These are phyloP conservation scores for Oligia fasciuncula DNA, from an alignment of 2,888 invertebrate genomes.

Conservation along the genomic window DNA sequence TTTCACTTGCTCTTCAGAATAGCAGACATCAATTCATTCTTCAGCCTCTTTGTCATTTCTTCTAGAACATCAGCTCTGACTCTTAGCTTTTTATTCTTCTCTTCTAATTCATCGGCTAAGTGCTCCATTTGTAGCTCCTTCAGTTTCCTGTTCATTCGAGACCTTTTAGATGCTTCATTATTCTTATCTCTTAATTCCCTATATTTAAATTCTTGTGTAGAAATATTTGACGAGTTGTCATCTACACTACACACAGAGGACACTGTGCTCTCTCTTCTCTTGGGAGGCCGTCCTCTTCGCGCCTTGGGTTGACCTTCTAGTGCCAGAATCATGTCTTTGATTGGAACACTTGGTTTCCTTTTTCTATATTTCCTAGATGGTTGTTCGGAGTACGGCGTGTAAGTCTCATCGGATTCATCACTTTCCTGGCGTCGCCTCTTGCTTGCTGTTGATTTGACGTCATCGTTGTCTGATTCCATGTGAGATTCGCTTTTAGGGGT, in stretches of 20 bases:
- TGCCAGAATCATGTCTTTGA: conserved; percentile 85
- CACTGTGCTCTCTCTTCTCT: conserved; percentile 85
- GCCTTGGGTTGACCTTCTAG: conserved; percentile 84
- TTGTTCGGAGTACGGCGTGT: conserved; percentile 81
- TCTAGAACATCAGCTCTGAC: conserved; percentile 92
- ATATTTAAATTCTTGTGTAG: conserved; percentile 89
- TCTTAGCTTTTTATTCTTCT: conserved; percentile 91
- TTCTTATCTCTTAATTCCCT: conserved; percentile 93
- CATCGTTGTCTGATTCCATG: conserved; percentile 83
- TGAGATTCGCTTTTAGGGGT: conserved; percentile 86
- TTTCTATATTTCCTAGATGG: conserved; percentile 79
- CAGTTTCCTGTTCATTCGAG: conserved; percentile 92
- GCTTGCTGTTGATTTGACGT: conserved; percentile 72
- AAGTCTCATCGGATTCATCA: conserved; percentile 86
- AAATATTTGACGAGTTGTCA: conserved; percentile 82
- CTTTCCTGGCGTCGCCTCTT: conserved; percentile 78
- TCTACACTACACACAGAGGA: conserved; percentile 85
- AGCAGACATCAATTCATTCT: conserved; percentile 91
- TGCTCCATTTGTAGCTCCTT: conserved; percentile 89
- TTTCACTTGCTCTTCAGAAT: conserved; percentile 89
- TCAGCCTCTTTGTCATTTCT: conserved; percentile 91
- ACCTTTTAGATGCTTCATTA: conserved; percentile 94
- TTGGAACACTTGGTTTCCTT: conserved; percentile 82
- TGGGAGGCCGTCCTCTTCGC: conserved; percentile 89
- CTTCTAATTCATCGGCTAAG: conserved; percentile 89